Percentiles rank a stretch among this genome's conserved stretches.
Evolutionary conservation across 2,888 invertebrate species (phyloP).

Genomic region (Dolichomitus sp.): DNA sequence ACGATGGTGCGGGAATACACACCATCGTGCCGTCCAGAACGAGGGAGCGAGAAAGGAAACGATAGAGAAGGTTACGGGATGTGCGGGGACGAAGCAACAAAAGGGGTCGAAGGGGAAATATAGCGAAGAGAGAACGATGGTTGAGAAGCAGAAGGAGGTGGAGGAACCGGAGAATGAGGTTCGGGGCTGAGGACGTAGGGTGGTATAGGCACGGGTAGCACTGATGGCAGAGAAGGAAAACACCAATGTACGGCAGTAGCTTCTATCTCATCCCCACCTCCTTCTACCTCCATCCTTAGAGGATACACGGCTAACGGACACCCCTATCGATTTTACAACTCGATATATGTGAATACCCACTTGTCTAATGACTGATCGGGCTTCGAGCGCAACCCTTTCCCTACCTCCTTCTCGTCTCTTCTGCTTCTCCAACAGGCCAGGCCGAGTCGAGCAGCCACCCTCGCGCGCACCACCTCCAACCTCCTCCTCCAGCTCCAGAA

Average conservation of each 20-base stretch:
- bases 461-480: conserved; percentile 30
- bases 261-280: conserved; percentile 81
- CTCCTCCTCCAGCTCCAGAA: conserved; percentile 12
- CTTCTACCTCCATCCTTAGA: conserved; percentile 79
- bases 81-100: conserved; percentile 82
- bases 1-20: conserved; percentile 66
- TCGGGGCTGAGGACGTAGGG: conserved; percentile 64
- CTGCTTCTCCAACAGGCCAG: conserved; percentile 68
- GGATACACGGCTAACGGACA: conserved; percentile 86
- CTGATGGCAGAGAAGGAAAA: conserved; percentile 62
- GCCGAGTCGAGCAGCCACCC: conserved; percentile 61
- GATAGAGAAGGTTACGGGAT: conserved; percentile 62
- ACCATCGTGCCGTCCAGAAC: conserved; percentile 53
- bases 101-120: conserved; percentile 85
- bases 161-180: conserved; percentile 62
- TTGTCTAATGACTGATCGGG: conserved; percentile 86
- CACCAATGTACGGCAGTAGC: conserved; percentile 68
- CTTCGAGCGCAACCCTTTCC: conserved; percentile 84
- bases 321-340: conserved; percentile 86
- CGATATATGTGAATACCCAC: conserved; percentile 86
- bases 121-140: conserved; percentile 69
- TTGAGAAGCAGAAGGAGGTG: conserved; percentile 66
- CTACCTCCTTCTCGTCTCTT: conserved; percentile 56
- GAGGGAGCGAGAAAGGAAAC: conserved; percentile 46
- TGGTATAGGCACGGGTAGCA: conserved; percentile 62